A percentile compares a stretch with the other conserved stretches of the same genome.
Conservation (phyloP, 2,113 vertebrate genomes). For the Stomatorhinus ivindoensis region DNA sequence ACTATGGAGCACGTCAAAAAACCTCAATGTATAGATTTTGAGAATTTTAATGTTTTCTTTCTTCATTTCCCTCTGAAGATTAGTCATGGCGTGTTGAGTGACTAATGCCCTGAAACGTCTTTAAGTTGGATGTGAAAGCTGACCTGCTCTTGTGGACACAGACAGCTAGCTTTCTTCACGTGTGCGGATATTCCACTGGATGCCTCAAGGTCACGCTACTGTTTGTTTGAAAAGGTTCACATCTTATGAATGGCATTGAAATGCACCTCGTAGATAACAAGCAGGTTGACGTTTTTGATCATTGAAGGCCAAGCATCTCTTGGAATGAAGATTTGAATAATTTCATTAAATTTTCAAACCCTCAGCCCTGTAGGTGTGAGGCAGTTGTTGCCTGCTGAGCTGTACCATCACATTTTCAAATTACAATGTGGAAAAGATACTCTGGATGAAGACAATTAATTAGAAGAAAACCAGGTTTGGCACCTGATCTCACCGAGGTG, state of each 20-base stretch:
- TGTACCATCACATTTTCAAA: not conserved
- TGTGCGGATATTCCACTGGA: not conserved
- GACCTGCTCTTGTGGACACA: not conserved
- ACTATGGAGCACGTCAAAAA: not conserved
- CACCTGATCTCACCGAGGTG: not conserved
- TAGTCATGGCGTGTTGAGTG: not conserved
- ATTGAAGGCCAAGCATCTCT: not conserved
- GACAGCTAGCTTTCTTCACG: not conserved
- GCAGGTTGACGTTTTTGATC: not conserved
- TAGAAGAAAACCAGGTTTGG: not conserved
- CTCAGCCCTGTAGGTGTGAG: not conserved
- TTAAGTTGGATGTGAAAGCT: not conserved
- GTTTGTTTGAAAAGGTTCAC: not conserved
- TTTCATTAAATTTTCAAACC: conserved; percentile 3
- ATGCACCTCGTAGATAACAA: not conserved
- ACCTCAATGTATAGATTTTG: not conserved
- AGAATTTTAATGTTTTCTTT: not conserved
- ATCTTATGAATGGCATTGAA: not conserved
- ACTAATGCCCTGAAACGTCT: not conserved
- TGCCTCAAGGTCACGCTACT: not conserved
- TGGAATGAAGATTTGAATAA: not conserved
- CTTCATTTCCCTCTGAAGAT: not conserved
- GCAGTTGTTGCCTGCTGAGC: not conserved
- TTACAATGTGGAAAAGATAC: not conserved
- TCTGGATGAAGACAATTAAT: conserved; percentile 1